Base-by-base conservation (phyloP, 2,113 vertebrate genomes). In the Ariopsis seemanni region DNA sequence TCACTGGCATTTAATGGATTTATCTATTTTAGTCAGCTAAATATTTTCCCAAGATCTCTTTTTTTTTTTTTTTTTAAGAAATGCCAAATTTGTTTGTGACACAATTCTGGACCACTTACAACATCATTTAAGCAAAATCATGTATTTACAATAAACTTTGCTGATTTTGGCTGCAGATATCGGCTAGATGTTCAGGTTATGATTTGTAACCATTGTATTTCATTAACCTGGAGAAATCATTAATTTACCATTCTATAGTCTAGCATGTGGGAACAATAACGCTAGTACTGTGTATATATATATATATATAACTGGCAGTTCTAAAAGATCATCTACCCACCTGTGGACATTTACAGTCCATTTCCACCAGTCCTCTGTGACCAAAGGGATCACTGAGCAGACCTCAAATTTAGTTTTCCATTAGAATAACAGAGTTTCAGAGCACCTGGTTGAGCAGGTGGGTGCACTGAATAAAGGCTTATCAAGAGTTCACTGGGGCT, bases 371-470 rank as follows among this genome's bases (percentile, higher is more conserved):
- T 83, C 84, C 71, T 85, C 75, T 71, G 60, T 85, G 88, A 87
- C 88, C 27, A 48, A 30, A 83, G 72, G 80, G 85, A 71, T 87
- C 89, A 72, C 14, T 90, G 27, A 85, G 52, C 84, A 90, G 83
- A 86, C 79, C 83, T 88, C 25, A 85, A 77, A 75, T 65, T 63
- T 67, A 75, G 20, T 4, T 67, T 57, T 85, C 14, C 22, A 22
- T 79, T 75, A 62, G 77, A 78, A 74, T 67, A 89, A 90, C 71
- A 69, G 62, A 48, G n/a, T 83, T 71, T 55, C 12, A 86, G 57
- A 81, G 62, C 86, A 91, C 88, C 88, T 90, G 88, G 14, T 48
- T 30, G 63, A 58, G 79, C 65, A 87, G 89, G 83, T 83, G 87
- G 58, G 60, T 11, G 48, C 48, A 53, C n/a, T 34, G 53, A 85